These are phyloP conservation scores for Dryadula phaetusa DNA, from an alignment of 2,888 invertebrate genomes.

Conservation along the genomic window DNA sequence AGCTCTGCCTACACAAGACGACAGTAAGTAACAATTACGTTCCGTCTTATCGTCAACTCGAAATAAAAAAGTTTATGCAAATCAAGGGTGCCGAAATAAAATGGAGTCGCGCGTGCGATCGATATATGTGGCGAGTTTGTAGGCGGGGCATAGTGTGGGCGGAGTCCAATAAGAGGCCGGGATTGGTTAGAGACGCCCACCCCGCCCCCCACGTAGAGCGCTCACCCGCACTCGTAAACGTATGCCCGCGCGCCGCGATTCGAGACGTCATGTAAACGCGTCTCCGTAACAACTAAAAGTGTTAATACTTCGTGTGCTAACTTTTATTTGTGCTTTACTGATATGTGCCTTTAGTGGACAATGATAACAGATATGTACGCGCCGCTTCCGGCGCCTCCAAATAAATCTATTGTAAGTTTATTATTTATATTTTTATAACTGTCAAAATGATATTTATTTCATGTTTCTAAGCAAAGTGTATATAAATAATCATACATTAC, in stretches of 20 bases:
- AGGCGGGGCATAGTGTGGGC: slow-evolving; percentile 76
- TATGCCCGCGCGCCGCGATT: slow-evolving; percentile 50
- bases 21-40: slow-evolving; percentile 38
- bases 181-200: slow-evolving; percentile 64
- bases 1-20: slow-evolving; percentile 5
- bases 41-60: slow-evolving; percentile 53
- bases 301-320: slow-evolving; percentile 24
- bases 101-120: slow-evolving; percentile 84
- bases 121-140: slow-evolving; percentile 78
- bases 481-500: not conserved
- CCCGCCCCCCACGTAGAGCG: slow-evolving; percentile 52
- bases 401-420: slow-evolving; percentile 77
- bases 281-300: slow-evolving; percentile 36
- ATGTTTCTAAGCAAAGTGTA: not conserved
- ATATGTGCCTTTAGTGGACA: slow-evolving; percentile 60
- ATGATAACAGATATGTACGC: slow-evolving; percentile 82
- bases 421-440: slow-evolving; percentile 31
- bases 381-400: slow-evolving; percentile 74
- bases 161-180: slow-evolving; percentile 76
- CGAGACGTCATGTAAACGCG: slow-evolving; percentile 53
- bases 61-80: slow-evolving; percentile 81
- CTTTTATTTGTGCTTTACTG: slow-evolving; percentile 38
- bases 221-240: slow-evolving; percentile 52
- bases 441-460: not conserved
- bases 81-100: slow-evolving; percentile 80